Evolutionary conservation across 2,888 invertebrate genomes (phyloP).

Genomic region (Choristoneura rosaceana): DNA sequence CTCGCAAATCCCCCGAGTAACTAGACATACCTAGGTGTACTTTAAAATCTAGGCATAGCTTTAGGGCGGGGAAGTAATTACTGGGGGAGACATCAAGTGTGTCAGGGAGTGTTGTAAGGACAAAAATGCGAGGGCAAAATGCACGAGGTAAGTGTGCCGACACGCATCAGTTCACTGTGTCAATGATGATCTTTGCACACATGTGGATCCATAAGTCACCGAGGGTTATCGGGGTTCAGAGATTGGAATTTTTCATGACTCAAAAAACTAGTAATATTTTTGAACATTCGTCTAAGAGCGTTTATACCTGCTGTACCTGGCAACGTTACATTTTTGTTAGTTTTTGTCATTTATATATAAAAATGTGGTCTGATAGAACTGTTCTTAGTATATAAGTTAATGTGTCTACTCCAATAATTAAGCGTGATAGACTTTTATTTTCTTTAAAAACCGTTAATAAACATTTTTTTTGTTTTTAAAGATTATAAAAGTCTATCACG

Average conservation of each 20-base stretch:
- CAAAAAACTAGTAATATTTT: not conserved
- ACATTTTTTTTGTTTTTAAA: too few relatives aligned
- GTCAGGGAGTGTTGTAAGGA: conserved; percentile 82
- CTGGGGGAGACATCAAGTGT: conserved; percentile 80
- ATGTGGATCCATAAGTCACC: conserved; percentile 45
- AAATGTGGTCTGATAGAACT: too few relatives aligned
- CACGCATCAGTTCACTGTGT: conserved; percentile 83
- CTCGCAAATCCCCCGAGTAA: conserved; percentile 75
- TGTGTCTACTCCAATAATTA: too few relatives aligned
- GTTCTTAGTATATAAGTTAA: too few relatives aligned
- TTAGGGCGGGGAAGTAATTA: conserved; percentile 75
- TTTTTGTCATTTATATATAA: too few relatives aligned
- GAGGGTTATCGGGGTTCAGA: not conserved
- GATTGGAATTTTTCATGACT: not conserved
- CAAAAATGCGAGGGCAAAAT: conserved; percentile 79
- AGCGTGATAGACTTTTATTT: too few relatives aligned
- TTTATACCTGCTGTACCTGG: too few relatives aligned
- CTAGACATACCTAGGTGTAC: conserved; percentile 77
- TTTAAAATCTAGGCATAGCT: conserved; percentile 60
- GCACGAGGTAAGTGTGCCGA: conserved; percentile 81
- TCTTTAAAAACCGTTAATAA: too few relatives aligned
- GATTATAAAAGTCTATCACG: too few relatives aligned
- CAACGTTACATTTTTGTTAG: too few relatives aligned
- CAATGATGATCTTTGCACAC: conserved; percentile 76
- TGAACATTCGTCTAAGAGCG: too few relatives aligned